Percentiles rank a stretch among this genome's conserved stretches.
phyloP scores from a whole-genome alignment of 2,797 vertebrate species.

The Lates japonicus region DNA sequence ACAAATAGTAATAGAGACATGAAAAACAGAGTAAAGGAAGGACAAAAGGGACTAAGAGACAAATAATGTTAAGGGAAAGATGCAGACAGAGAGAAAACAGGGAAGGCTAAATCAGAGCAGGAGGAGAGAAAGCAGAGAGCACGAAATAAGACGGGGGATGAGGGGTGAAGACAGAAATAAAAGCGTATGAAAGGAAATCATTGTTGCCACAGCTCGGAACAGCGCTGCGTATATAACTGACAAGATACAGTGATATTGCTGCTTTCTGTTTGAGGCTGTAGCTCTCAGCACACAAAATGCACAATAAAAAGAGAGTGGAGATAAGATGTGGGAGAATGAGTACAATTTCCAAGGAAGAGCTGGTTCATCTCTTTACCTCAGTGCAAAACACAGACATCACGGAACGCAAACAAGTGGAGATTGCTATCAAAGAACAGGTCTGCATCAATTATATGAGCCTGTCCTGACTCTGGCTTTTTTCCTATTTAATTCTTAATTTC shows the following conservation, averaged over 20 bases:
- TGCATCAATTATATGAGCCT: no score
- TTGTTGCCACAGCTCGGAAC: slow-evolving; percentile 52
- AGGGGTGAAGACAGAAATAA: slow-evolving; percentile 31
- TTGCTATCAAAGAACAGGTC: background rate
- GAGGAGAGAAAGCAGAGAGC: slow-evolving; percentile 6
- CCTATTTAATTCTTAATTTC: background rate
- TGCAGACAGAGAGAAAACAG: background rate
- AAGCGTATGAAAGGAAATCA: slow-evolving; percentile 52
- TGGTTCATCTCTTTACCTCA: background rate
- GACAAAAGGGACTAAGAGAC: background rate
- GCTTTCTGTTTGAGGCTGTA: slow-evolving; percentile 23
- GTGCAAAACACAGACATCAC: background rate
- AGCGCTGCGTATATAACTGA: slow-evolving; percentile 35
- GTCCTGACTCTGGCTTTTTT: background rate
- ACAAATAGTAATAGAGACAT: background rate
- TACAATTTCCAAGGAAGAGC: slow-evolving; percentile 5
- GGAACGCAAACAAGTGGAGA: background rate
- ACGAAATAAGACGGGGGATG: slow-evolving; percentile 43
- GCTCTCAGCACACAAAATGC: slow-evolving; percentile 20
- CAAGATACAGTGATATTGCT: slow-evolving; percentile 52
- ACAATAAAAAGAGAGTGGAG: slow-evolving; percentile 21
- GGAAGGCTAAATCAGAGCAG: background rate
- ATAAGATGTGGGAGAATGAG: slow-evolving; percentile 1
- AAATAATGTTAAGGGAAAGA: slow-evolving; percentile 7
- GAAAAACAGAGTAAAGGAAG: background rate